These are phyloP conservation scores for Aythya baeri DNA, from an alignment of 2,113 vertebrate genomes.

Conservation along the genomic window DNA sequence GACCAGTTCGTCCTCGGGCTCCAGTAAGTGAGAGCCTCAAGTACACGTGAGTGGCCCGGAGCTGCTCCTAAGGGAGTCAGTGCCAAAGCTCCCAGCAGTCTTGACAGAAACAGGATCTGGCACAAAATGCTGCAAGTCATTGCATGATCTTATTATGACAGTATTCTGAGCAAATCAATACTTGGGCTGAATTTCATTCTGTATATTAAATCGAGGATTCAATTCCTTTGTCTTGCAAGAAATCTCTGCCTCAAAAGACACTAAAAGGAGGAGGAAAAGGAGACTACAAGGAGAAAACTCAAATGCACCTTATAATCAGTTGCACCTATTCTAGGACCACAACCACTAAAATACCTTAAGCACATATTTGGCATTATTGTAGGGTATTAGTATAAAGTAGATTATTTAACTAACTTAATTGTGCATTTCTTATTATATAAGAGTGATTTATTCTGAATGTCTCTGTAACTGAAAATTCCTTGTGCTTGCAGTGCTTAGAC, in stretches of 20 bases:
- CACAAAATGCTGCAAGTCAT: slow-evolving; percentile 27
- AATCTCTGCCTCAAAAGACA: neutral
- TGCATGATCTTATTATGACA: neutral
- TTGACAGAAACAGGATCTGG: slow-evolving; percentile 42
- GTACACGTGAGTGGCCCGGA: neutral
- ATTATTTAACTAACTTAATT: neutral
- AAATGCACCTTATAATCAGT: neutral
- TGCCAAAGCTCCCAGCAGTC: slow-evolving; percentile 3
- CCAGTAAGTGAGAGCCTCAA: neutral
- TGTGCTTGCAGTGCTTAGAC: neutral
- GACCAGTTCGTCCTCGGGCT: neutral
- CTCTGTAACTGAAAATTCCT: neutral
- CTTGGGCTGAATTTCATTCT: slow-evolving; percentile 19
- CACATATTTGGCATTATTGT: neutral
- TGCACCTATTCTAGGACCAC: neutral
- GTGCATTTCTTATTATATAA: neutral
- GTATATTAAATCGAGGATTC: slow-evolving; percentile 38
- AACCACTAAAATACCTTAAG: slow-evolving; percentile 10
- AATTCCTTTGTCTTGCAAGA: neutral
- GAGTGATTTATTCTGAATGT: neutral
- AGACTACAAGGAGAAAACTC: neutral
- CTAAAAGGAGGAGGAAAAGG: neutral
- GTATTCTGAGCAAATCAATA: slow-evolving; percentile 27
- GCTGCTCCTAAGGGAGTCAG: neutral
- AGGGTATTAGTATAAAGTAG: neutral